These are phyloP conservation scores for Heliconius aoede DNA, from an alignment of 2,888 invertebrate species.

Conservation along the genomic window DNA sequence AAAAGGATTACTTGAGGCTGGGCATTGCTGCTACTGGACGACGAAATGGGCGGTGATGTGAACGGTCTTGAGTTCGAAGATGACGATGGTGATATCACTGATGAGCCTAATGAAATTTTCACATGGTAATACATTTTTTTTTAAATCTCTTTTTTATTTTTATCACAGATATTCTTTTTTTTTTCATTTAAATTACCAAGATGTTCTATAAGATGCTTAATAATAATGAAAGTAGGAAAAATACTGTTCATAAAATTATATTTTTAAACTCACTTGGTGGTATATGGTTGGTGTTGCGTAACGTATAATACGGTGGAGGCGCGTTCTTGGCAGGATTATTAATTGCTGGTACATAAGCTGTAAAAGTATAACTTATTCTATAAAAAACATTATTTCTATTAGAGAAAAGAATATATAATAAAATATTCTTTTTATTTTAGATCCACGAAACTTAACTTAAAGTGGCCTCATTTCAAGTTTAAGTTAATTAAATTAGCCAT, in stretches of 20 bases:
- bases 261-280: conserved; percentile 58
- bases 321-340: conserved; percentile 89
- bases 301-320: conserved; percentile 88
- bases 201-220: not conserved
- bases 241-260: not conserved
- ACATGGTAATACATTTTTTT: not conserved
- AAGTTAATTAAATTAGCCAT: not conserved
- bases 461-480: too few relatives aligned
- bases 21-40: conserved; percentile 66
- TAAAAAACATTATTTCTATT: not conserved
- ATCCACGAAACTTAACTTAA: too few relatives aligned
- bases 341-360: conserved; percentile 70
- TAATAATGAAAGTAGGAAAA: not conserved
- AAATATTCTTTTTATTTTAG: not conserved
- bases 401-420: not conserved
- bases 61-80: conserved; percentile 66
- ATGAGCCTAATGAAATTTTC: conserved; percentile 51
- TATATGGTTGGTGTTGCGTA: conserved; percentile 64
- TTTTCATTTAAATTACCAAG: too few relatives aligned
- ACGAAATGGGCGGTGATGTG: conserved; percentile 68
- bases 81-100: conserved; percentile 65
- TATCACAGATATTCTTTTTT: too few relatives aligned
- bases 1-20: conserved; percentile 73
- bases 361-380: conserved; percentile 29
- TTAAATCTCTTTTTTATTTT: too few relatives aligned